Evolutionary conservation across 23 tunicate genomes (phyloP).

Genomic region (Halocynthia roretzi): DNA sequence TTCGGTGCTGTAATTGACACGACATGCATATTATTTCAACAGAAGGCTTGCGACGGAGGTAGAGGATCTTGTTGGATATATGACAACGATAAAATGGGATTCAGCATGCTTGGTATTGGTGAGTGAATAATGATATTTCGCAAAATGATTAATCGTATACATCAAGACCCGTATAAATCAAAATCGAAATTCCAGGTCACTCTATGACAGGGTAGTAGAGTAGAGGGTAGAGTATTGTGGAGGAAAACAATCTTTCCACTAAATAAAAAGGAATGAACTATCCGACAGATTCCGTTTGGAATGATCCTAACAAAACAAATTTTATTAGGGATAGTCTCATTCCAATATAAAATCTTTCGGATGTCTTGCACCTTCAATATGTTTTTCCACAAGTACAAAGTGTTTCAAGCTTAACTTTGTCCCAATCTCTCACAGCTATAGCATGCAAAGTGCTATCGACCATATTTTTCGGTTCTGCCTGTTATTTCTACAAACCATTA

Average conservation of each 20-base stretch:
- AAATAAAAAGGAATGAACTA: too few relatives aligned
- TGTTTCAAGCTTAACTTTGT: too few relatives aligned
- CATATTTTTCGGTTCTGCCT: slow-evolving; percentile 29
- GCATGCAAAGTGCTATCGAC: slow-evolving; percentile 36
- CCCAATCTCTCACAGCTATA: slow-evolving; percentile 14
- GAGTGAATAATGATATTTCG: background rate
- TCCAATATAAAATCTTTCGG: too few relatives aligned
- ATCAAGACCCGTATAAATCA: too few relatives aligned
- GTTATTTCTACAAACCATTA: slow-evolving; percentile 61
- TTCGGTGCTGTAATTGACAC: slow-evolving; percentile 67
- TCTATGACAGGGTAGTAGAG: too few relatives aligned
- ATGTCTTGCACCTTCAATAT: too few relatives aligned
- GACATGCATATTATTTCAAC: slow-evolving; percentile 65
- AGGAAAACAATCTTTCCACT: too few relatives aligned
- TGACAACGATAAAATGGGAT: slow-evolving; percentile 36
- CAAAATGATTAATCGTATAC: background rate
- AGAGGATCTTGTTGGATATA: slow-evolving; percentile 81
- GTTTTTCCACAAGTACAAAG: background rate
- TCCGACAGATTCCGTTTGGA: too few relatives aligned
- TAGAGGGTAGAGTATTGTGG: too few relatives aligned
- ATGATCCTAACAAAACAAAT: too few relatives aligned
- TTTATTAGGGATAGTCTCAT: too few relatives aligned
- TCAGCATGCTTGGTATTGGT: slow-evolving; percentile 45
- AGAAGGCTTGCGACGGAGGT: slow-evolving; percentile 32
- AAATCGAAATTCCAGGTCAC: background rate